phyloP scores from a whole-genome alignment of 2,113 vertebrate genomes.

The Vireo altiloquus region DNA sequence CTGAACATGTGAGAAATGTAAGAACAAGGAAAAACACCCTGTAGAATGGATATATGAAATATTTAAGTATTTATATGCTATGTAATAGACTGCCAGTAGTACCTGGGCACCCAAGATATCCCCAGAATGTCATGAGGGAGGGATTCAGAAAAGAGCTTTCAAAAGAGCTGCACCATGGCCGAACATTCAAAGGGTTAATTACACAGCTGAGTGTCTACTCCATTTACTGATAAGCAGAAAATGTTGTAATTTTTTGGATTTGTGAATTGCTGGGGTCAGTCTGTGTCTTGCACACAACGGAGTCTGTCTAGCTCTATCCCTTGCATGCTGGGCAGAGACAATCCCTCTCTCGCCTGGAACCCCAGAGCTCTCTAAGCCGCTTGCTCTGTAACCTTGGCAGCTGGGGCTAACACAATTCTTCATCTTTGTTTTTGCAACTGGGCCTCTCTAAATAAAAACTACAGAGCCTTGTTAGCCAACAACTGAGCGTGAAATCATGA shows the following conservation, averaged over 20 bases:
- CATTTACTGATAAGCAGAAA: slow-evolving; percentile 57
- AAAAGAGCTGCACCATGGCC: not conserved
- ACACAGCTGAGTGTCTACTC: slow-evolving; percentile 25
- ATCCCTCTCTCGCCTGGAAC: slow-evolving; percentile 68
- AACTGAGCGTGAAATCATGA: slow-evolving; percentile 77
- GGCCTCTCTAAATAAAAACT: slow-evolving; percentile 73
- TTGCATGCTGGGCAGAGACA: slow-evolving; percentile 79
- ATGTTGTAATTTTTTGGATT: slow-evolving; percentile 69
- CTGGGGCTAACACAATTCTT: slow-evolving; percentile 64
- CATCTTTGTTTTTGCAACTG: slow-evolving; percentile 41
- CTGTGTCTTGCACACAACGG: slow-evolving; percentile 65
- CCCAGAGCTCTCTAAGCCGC: slow-evolving; percentile 64
- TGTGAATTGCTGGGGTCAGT: slow-evolving; percentile 69
- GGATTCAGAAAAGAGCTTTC: not conserved
- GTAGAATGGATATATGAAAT: not conserved
- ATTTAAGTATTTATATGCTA: not conserved
- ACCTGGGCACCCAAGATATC: not conserved
- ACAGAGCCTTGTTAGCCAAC: slow-evolving; percentile 76
- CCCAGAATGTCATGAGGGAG: not conserved
- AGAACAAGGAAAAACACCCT: not conserved
- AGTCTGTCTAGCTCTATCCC: slow-evolving; percentile 64
- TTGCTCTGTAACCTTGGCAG: slow-evolving; percentile 70
- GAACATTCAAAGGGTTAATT: slow-evolving; percentile 60
- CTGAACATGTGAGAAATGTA: not conserved
- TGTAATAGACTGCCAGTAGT: not conserved